Base-by-base conservation (phyloP, 2,113 vertebrate genomes). In the Falcunculus frontatus region DNA sequence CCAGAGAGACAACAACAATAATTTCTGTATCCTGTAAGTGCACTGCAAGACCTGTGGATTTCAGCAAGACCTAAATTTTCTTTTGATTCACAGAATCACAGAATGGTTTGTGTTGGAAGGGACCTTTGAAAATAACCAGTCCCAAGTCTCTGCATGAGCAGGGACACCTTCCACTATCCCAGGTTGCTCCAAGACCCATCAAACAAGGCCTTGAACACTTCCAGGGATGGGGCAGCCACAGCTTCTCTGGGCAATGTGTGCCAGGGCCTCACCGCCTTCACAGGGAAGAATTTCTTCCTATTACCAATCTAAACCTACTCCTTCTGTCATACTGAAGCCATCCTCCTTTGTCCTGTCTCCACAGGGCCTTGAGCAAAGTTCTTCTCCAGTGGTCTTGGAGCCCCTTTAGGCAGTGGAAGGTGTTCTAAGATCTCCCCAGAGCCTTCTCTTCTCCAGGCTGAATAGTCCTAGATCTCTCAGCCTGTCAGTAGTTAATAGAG, bases 1-100 rank as follows among this genome's bases (percentile, higher is more conserved):
- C 62, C 73, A 52, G 25, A 49, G 52, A 67, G 56, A 7, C 4
- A 42, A 4, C 0, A 0, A 18, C 9, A 0, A 11, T 7, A 2
- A 11, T 9, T 35, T 72, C 77, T 37, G 47, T 8, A 42, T 23
- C 15, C 11, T 6, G 8, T 7, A 17, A 41, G 33, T 4, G 22
- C 27, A 4, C 39, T 19, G 44, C 39, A 47, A 63, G 56, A 49
- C 21, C 14, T 6, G 0, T 0, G 7, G 35, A 57, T 27, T 69
- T 39, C 59, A 63, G 14, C 19, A 57, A 82, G 42, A 62, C 29
- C 6, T 26, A 26, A 2, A 26, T 47, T 44, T 52, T 56, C 29
- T 65, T 47, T 42, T 2, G 21, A 80, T 37, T 57, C 2, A 35
- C 0, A 55, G 37, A 82, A 68, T 41, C 2, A 27, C 9, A 47